Evolutionary conservation across 2,888 invertebrate species (phyloP), one percentile per base, ranked within the genome.

Genomic region (Luffia ferchaultella): DNA sequence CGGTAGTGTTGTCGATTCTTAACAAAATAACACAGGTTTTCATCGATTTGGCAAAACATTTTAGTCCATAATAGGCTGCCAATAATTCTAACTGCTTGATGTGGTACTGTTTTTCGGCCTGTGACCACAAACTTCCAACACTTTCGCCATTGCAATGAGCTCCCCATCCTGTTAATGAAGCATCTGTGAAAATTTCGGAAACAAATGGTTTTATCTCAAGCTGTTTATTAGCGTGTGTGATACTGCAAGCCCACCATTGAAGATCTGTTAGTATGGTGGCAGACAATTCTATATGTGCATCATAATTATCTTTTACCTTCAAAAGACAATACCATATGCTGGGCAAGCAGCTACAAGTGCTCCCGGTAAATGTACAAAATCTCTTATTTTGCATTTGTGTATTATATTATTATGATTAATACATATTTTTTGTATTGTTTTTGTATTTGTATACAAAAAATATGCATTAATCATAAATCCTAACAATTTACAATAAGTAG

Each of bases 401-500:
- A 45, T 9, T 18, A 7, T 16, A 18, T 18, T 12, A 18, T 18
- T 18, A 16, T 18, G 7, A 18, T 45, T 16, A 7, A 45, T 45
- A 12, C 17, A 45, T 18, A 18, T 18, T 16, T 18, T 7, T 18
- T 18, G 18, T 9, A 45, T 45, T 45, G 17, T 45, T 45, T 45
- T 12, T 7, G 16, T 18, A 19, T 45, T 9, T 18, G 45, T 18
- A 16, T n/a, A 12, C 45, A 49, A 1, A 5, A 30, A 45, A 20
- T 20, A 16, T 16, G 53, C 50, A 45, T 56, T 49, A 41, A 53
- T 20, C 9, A 41, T 40, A 19, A 52, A 50, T 0, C 53, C 52
- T 50, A 54, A 49, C 19, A 45, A 56, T 47, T 48, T 50, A 19
- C 54, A 54, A 12, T 7, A 16, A 17, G 53, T 17, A 2, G 1